A percentile compares a stretch with the other conserved stretches of the same genome.
These are phyloP conservation scores for Thaumatotibia leucotreta DNA, from an alignment of 1,140 invertebrate species.

Conservation along the genomic window DNA sequence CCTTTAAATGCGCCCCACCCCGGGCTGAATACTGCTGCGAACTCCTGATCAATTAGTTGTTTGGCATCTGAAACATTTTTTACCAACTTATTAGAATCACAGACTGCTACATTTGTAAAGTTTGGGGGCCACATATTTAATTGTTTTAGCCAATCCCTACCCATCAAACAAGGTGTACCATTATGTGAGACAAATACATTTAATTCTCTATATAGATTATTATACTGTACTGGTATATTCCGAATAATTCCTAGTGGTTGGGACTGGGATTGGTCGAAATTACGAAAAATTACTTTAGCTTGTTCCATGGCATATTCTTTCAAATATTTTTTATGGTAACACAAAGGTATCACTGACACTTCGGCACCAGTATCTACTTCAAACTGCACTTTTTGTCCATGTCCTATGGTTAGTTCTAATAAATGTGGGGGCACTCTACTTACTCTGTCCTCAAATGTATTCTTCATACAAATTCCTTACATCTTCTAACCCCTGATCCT, in stretches of 20 bases:
- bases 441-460: neutral
- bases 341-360: neutral
- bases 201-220: no score
- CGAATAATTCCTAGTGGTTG: neutral
- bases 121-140: no score
- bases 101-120: no score
- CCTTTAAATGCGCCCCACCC: no score
- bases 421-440: neutral
- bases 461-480: neutral
- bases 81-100: no score
- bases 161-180: no score
- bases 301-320: neutral
- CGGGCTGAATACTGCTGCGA: no score
- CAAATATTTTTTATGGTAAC: neutral
- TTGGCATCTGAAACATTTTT: no score
- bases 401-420: neutral
- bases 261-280: neutral
- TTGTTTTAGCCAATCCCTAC: no score
- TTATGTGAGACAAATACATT: no score
- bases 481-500: neutral
- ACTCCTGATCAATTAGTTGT: no score
- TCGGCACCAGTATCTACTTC: neutral
- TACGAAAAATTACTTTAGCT: neutral
- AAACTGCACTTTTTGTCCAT: neutral
- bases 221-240: neutral